Evolutionary conservation across 2,888 invertebrate species (phyloP).

Genomic region (Pyrrhosoma nymphula): DNA sequence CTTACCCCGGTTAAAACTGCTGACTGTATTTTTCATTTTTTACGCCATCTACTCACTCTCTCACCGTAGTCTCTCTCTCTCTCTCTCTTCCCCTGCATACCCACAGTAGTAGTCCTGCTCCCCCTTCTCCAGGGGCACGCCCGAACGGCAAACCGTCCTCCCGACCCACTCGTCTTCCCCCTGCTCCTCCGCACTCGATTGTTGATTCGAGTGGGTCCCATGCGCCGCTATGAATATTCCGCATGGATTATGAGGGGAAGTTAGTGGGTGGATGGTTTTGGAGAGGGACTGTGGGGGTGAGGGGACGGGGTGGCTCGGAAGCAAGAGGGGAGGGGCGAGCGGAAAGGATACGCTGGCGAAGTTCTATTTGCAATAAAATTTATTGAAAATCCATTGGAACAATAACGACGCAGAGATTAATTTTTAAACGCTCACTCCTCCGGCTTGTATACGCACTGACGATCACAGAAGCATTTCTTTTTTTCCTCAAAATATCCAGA

Average conservation of each 20-base stretch:
- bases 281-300: not conserved
- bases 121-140: not conserved
- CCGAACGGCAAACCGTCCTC: not conserved
- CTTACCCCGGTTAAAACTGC: slow-evolving; percentile 49
- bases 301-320: not conserved
- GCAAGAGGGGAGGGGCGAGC: not conserved
- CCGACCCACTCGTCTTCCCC: not conserved
- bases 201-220: slow-evolving; percentile 64
- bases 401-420: not conserved
- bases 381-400: not conserved
- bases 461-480: no score
- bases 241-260: slow-evolving; percentile 52
- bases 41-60: slow-evolving; percentile 43
- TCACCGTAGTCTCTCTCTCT: not conserved
- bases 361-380: slow-evolving; percentile 4
- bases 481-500: no score
- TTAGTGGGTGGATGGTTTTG: not conserved
- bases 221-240: slow-evolving; percentile 65
- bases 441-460: not conserved
- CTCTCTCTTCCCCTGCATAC: not conserved
- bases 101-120: not conserved
- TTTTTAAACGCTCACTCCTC: not conserved
- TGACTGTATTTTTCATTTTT: slow-evolving; percentile 52
- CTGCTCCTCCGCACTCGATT: slow-evolving; percentile 20
- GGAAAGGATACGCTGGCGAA: not conserved